Evolutionary conservation across 2,888 invertebrate species (phyloP).

Genomic region (Drosophila cognata): DNA sequence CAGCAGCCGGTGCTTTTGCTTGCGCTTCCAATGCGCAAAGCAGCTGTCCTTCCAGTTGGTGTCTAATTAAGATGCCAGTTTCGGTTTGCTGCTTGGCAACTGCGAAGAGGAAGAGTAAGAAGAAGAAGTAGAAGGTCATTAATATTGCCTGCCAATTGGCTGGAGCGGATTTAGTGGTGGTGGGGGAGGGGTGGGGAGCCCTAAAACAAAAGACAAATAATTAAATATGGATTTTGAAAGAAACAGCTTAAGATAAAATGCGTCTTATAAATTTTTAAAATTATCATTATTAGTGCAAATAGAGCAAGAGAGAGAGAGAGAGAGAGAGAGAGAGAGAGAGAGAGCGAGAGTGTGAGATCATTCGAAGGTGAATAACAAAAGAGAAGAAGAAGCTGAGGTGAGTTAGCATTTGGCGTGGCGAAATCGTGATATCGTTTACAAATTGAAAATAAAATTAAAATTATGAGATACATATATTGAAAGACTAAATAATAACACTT

Average conservation of each 20-base stretch:
- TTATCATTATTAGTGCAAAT: not conserved
- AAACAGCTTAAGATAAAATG: not conserved
- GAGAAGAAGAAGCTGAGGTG: not conserved
- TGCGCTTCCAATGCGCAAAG: slow-evolving; percentile 35
- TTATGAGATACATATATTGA: too few relatives aligned
- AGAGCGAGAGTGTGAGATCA: not conserved
- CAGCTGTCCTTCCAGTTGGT: slow-evolving; percentile 47
- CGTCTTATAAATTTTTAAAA: not conserved
- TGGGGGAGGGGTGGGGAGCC: not conserved
- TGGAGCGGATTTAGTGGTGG: not conserved
- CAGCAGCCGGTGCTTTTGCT: not conserved
- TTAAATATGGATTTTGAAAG: slow-evolving; percentile 16
- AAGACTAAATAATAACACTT: too few relatives aligned
- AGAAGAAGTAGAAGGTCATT: slow-evolving; percentile 48
- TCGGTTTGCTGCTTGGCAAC: slow-evolving; percentile 44
- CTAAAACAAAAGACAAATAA: slow-evolving; percentile 40
- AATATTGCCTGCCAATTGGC: slow-evolving; percentile 50
- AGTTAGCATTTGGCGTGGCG: not conserved
- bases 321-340: not conserved
- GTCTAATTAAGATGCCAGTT: slow-evolving; percentile 66
- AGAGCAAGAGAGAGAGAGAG: not conserved
- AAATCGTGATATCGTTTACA: too few relatives aligned
- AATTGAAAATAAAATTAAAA: too few relatives aligned
- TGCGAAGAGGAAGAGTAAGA: slow-evolving; percentile 14
- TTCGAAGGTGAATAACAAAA: not conserved